Base-by-base conservation (phyloP, 2,113 vertebrate species). In the Limanda limanda region DNA sequence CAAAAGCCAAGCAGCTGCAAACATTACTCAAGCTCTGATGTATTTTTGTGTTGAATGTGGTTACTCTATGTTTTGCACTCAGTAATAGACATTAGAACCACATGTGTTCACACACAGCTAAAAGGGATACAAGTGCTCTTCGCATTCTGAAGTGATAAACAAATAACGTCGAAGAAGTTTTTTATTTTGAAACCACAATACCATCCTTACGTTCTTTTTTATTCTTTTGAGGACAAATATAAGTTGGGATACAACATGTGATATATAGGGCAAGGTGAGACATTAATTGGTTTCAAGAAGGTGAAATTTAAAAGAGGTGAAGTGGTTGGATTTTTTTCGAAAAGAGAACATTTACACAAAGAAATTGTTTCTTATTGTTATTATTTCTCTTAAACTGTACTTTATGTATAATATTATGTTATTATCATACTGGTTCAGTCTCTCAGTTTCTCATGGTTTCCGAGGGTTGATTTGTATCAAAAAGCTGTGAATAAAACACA, bases 1-100 rank as follows among this genome's bases (percentile, higher is more conserved):
- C 14, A 73, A 54, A 81, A 48, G 10, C 21, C 73, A 52, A 60
- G 13, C 25, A 58, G 70, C 80, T 68, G 37, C 45, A 48, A 71
- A 65, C 52, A n/a, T 64, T 20, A 14, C 72, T 55, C 10, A 58
- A 10, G 14, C 68, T 60, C 35, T 63, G 24, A 24, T 51, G 42
- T 42, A 57, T 25, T 76, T 76, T 20, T 68, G 48, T 68, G n/a
- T 65, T 58, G 59, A 48, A 42, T 71, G 37, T 68, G 52, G 54
- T 24, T 23, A n/a, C 5, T 21, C 20, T 1, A 8, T 48, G 42
- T 60, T 37, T 52, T 2, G 1, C 51, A 20, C 27, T 57, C 13
- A 20, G 48, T 55, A 3, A 20, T n/a, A 31, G 25, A 67, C 56
- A 23, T 59, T 10, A 60, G 13, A 31, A 37, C 5, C 55, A 42